Conservation (phyloP, 2,888 invertebrate genomes). For the Rhagonycha fulva region DNA sequence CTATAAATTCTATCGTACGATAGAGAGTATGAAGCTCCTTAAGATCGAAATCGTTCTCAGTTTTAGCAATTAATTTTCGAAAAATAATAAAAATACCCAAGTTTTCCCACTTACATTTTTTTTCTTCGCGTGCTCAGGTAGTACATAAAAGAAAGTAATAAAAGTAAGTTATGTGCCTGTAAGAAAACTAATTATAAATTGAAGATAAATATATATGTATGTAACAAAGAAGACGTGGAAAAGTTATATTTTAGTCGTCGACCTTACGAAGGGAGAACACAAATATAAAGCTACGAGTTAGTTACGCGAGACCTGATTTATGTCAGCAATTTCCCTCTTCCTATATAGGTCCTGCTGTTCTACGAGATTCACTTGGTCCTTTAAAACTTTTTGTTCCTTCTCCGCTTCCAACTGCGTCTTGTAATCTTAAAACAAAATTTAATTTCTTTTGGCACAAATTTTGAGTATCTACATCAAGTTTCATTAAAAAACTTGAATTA, state of each 20-base stretch:
- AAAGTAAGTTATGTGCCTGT: not conserved
- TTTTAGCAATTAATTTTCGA: not conserved
- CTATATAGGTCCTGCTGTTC: conserved; percentile 34
- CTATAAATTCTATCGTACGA: not conserved
- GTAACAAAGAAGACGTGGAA: conserved; percentile 13
- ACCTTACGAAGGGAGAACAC: conserved; percentile 31
- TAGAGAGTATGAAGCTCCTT: not conserved
- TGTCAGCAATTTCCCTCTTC: conserved; percentile 46
- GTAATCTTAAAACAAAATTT: conserved; percentile 21
- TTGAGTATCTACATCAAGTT: not conserved
- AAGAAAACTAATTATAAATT: conserved; percentile 3
- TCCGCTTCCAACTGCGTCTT: conserved; percentile 17
- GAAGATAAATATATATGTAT: conserved; percentile 1
- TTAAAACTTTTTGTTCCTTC: conserved; percentile 25
- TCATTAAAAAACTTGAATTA: not conserved
- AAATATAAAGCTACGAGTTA: conserved; percentile 40
- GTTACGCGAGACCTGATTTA: conserved; percentile 45
- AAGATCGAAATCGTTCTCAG: not conserved
- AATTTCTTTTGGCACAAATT: not conserved
- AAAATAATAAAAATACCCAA: not conserved
- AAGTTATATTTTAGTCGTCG: conserved; percentile 23
- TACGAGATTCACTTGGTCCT: conserved; percentile 34
- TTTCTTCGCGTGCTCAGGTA: not conserved
- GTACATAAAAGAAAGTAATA: not conserved
- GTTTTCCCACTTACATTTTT: not conserved